Percentiles rank a stretch among this genome's conserved stretches.
Conservation (phyloP, 2,113 vertebrate genomes). For the Chionodraco myersi region DNA sequence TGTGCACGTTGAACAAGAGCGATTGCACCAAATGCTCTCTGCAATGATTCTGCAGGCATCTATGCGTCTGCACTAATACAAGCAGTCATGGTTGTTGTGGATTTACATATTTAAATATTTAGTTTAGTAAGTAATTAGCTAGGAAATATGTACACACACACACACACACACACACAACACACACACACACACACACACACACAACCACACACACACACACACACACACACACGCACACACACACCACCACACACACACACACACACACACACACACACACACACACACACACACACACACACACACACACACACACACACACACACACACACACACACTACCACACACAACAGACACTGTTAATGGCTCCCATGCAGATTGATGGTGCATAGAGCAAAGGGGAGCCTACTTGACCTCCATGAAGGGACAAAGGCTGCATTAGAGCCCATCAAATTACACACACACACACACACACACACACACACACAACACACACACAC, state of each 20-base stretch:
- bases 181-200: conserved; percentile 1
- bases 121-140: conserved; percentile 43
- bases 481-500: neutral
- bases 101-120: conserved; percentile 70
- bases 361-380: conserved; percentile 60
- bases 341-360: conserved; percentile 13
- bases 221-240: conserved; percentile 25
- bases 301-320: conserved; percentile 24
- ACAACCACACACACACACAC: conserved; percentile 1
- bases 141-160: conserved; percentile 39
- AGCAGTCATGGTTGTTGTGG: neutral
- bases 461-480: neutral
- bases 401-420: conserved; percentile 73
- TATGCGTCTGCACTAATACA: conserved; percentile 31
- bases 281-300: conserved; percentile 19
- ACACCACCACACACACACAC: conserved; percentile 1
- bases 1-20: conserved; percentile 11
- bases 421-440: conserved; percentile 75
- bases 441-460: conserved; percentile 63
- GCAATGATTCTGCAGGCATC: conserved; percentile 16
- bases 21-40: conserved; percentile 30
- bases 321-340: conserved; percentile 5
- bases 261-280: conserved; percentile 5
- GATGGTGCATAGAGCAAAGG: conserved; percentile 62
- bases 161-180: conserved; percentile 4